Evolutionary conservation across 2,113 vertebrate species (phyloP).

Genomic region (Coreoperca whiteheadi): DNA sequence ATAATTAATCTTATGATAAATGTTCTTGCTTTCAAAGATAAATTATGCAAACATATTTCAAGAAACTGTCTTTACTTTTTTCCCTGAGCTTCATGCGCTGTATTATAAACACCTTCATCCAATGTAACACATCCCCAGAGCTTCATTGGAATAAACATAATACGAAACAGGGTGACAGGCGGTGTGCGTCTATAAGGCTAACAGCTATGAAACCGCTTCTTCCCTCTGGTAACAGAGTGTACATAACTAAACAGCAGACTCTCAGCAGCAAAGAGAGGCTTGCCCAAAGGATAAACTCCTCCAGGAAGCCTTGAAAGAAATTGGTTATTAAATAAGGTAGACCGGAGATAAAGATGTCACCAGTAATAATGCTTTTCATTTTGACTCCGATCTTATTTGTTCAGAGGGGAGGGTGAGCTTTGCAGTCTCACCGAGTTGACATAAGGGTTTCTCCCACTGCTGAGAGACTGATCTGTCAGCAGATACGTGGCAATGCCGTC

Average conservation of each 20-base stretch:
- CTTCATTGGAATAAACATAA: conserved; percentile 62
- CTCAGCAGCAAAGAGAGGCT: conserved; percentile 56
- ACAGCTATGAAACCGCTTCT: conserved; percentile 47
- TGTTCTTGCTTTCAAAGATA: conserved; percentile 31
- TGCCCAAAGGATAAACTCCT: conserved; percentile 68
- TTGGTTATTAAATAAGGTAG: conserved; percentile 79
- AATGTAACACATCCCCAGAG: conserved; percentile 37
- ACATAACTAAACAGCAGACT: conserved; percentile 69
- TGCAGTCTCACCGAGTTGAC: conserved; percentile 62
- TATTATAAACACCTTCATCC: conserved; percentile 45
- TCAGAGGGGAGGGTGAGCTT: conserved; percentile 58
- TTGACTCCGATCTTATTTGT: conserved; percentile 79
- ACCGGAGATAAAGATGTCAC: conserved; percentile 77
- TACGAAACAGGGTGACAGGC: conserved; percentile 44
- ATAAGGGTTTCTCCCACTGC: conserved; percentile 56
- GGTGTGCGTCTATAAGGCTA: conserved; percentile 45
- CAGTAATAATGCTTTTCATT: conserved; percentile 80
- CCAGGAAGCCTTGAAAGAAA: conserved; percentile 71
- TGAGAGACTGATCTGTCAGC: conserved; percentile 72
- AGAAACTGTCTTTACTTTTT: conserved; percentile 11
- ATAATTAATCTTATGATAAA: conserved; percentile 30
- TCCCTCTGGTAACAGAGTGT: conserved; percentile 58
- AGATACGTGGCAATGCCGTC: conserved; percentile 49
- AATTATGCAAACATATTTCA: conserved; percentile 47
- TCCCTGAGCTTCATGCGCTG: conserved; percentile 2